A percentile compares a stretch with the other conserved stretches of the same genome.
Conservation (phyloP, 2,888 invertebrate species). For the Acleris sparsana region DNA sequence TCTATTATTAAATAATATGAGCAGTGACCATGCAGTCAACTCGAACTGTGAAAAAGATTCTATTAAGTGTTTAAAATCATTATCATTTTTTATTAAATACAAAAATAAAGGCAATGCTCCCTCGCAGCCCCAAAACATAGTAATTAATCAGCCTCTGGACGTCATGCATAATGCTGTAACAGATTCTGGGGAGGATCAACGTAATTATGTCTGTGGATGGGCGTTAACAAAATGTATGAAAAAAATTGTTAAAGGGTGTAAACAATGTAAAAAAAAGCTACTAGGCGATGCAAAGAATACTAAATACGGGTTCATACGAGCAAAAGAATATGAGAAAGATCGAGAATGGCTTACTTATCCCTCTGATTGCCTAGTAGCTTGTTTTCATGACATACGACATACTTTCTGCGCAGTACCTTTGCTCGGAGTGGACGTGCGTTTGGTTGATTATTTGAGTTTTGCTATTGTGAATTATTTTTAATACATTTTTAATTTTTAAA, state of each 20-base stretch:
- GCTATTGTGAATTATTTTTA: too few species aligned
- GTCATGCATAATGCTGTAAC: background rate
- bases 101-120: slow-evolving; percentile 7
- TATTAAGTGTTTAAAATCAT: background rate
- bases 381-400: too few species aligned
- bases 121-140: background rate
- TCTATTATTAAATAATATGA: slow-evolving; percentile 34
- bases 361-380: background rate
- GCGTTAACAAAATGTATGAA: slow-evolving; percentile 8
- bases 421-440: too few species aligned
- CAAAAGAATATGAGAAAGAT: slow-evolving; percentile 9
- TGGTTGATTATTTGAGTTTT: too few species aligned
- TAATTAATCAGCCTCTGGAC: slow-evolving; percentile 2
- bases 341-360: slow-evolving; percentile 17
- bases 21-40: background rate
- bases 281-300: background rate
- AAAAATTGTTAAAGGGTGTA: slow-evolving; percentile 1
- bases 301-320: background rate
- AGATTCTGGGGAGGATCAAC: slow-evolving; percentile 7
- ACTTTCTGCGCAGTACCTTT: too few species aligned
- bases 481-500: too few species aligned
- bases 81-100: slow-evolving; percentile 10
- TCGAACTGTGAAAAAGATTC: too few species aligned
- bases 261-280: slow-evolving; percentile 7
- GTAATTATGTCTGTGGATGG: slow-evolving; percentile 16